Evolutionary conservation across 2,797 vertebrate species (phyloP).

Genomic region (Alfaro cultratus): DNA sequence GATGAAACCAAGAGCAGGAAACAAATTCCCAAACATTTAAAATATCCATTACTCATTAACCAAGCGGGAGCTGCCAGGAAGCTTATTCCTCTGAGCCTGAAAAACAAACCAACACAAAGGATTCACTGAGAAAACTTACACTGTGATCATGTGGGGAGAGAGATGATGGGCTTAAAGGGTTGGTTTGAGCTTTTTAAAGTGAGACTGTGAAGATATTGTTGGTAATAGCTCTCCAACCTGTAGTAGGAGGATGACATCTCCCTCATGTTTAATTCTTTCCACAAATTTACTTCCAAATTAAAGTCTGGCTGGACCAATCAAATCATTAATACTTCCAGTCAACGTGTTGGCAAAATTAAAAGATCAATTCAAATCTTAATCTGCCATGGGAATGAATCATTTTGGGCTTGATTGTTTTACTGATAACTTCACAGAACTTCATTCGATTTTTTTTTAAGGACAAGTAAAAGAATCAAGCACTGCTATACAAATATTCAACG

Average conservation of each 20-base stretch:
- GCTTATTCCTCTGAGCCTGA: constrained; percentile 5
- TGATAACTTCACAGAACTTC: not conserved
- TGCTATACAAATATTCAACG: not conserved
- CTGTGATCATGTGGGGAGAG: not conserved
- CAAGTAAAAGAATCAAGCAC: not conserved
- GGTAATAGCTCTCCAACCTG: not conserved
- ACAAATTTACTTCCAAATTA: not conserved
- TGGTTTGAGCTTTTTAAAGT: not conserved
- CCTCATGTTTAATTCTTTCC: not conserved
- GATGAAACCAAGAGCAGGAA: constrained; percentile 24
- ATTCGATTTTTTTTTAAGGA: too few species aligned
- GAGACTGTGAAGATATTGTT: not conserved
- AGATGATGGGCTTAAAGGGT: not conserved
- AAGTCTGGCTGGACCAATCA: not conserved
- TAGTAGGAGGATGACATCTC: not conserved
- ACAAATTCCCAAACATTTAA: constrained; percentile 16
- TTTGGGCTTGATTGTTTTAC: not conserved
- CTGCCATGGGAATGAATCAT: not conserved
- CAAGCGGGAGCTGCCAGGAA: not conserved
- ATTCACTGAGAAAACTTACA: not conserved
- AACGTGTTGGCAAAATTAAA: not conserved
- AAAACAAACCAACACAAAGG: constrained; percentile 25
- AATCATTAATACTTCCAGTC: not conserved
- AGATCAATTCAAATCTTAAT: not conserved
- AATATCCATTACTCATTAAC: constrained; percentile 39